phyloP scores from a whole-genome alignment of 2,113 vertebrate species.

The Synodontis membranacea region DNA sequence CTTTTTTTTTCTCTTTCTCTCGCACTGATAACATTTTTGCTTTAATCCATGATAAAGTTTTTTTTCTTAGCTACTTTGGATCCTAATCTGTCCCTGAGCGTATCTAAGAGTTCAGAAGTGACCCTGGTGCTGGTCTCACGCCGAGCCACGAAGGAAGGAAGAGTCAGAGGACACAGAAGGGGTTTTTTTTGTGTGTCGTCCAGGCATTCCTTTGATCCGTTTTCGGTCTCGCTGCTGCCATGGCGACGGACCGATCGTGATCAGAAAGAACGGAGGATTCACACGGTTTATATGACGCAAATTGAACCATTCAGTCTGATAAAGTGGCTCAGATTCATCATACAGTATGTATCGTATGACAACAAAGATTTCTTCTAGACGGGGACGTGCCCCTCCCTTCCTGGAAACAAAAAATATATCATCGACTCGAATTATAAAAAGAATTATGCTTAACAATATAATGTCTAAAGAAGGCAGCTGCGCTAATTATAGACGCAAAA shows the following conservation, averaged over 20 bases:
- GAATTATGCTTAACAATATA: too few relatives aligned
- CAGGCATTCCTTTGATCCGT: not conserved
- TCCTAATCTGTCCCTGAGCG: not conserved
- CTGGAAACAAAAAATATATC: too few relatives aligned
- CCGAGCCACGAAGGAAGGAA: not conserved
- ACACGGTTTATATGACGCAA: not conserved
- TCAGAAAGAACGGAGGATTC: not conserved
- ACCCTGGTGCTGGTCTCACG: constrained; percentile 12
- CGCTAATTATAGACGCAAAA: too few relatives aligned
- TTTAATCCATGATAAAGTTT: too few relatives aligned
- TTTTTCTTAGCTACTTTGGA: not conserved
- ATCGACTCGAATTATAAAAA: too few relatives aligned
- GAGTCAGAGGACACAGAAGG: not conserved
- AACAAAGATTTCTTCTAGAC: too few relatives aligned
- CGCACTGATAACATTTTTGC: not conserved
- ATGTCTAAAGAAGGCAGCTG: too few relatives aligned
- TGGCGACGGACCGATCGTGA: not conserved
- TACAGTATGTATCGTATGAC: too few relatives aligned
- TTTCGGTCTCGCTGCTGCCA: constrained; percentile 9
- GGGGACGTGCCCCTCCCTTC: too few relatives aligned
- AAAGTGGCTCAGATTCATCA: not conserved
- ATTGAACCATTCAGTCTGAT: not conserved
- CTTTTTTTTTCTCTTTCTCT: too few relatives aligned
- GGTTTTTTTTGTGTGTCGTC: not conserved
- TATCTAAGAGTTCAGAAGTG: constrained; percentile 3